A percentile compares a stretch with the other conserved stretches of the same genome.
Conservation (phyloP, 2,888 invertebrate species). For the Ophraella communa region DNA sequence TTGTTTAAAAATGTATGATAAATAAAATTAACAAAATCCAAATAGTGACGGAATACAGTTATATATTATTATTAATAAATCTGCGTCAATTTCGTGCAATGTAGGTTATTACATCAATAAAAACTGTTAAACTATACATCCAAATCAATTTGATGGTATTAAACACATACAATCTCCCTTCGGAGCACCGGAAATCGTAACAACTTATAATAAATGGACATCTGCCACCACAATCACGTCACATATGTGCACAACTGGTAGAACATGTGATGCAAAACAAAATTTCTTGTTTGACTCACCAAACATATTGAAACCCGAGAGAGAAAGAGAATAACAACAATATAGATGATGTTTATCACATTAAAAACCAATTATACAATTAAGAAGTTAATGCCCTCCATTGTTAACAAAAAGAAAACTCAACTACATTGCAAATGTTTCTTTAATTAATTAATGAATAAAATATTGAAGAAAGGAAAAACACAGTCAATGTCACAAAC, state of each 20-base stretch:
- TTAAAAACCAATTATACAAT: neutral
- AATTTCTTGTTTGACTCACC: slow-evolving; percentile 10
- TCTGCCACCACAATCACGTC: slow-evolving; percentile 17
- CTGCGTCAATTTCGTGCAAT: neutral
- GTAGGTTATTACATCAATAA: neutral
- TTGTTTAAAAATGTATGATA: too few species aligned
- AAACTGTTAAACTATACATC: neutral
- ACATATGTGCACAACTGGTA: slow-evolving; percentile 21
- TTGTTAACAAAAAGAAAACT: neutral
- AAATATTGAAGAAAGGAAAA: too few species aligned
- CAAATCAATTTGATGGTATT: neutral
- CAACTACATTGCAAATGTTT: too few species aligned
- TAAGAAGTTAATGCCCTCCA: neutral
- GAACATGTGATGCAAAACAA: slow-evolving; percentile 15
- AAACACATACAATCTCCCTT: slow-evolving; percentile 1
- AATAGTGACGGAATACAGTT: too few species aligned
- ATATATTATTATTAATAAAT: neutral
- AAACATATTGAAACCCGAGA: slow-evolving; percentile 4
- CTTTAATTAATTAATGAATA: too few species aligned
- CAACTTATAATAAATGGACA: slow-evolving; percentile 4
- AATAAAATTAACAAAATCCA: too few species aligned
- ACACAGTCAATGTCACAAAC: too few species aligned
- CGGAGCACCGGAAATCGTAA: neutral
- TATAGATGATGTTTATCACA: neutral
- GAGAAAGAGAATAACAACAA: neutral